Conservation (phyloP, 1,140 invertebrate species). For the Uloborus diversus region DNA sequence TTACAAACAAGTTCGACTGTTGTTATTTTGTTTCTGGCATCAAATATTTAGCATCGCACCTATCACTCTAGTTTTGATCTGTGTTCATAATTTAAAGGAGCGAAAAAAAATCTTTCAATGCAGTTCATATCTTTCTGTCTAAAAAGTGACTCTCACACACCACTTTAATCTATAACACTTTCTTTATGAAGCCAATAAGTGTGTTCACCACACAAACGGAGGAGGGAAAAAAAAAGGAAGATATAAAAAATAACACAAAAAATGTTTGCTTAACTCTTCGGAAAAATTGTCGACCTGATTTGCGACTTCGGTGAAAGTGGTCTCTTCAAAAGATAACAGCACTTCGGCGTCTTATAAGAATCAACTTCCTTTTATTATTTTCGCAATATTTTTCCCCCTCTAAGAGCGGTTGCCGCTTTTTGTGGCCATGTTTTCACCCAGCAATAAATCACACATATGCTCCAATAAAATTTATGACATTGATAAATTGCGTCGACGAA, state of each 20-base stretch:
- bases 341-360: background rate
- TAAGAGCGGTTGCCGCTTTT: background rate
- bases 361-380: background rate
- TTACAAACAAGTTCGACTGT: too few species aligned
- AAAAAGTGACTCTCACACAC: too few species aligned
- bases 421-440: slow-evolving; percentile 15
- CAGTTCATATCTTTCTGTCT: too few species aligned
- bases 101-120: too few species aligned
- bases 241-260: background rate
- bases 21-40: too few species aligned
- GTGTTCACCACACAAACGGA: background rate
- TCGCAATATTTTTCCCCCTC: background rate
- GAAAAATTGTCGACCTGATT: slow-evolving; percentile 39
- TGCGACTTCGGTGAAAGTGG: background rate
- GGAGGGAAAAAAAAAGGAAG: background rate
- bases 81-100: too few species aligned
- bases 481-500: slow-evolving; percentile 27
- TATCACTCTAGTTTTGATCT: too few species aligned
- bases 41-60: too few species aligned
- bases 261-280: background rate
- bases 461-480: slow-evolving; percentile 43
- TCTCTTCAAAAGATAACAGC: background rate
- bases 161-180: too few species aligned
- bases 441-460: slow-evolving; percentile 26
- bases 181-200: slow-evolving; percentile 16